Percentiles rank a stretch among this genome's conserved stretches.
Conservation (phyloP, 1,140 invertebrate species). For the Eulimnadia texana region DNA sequence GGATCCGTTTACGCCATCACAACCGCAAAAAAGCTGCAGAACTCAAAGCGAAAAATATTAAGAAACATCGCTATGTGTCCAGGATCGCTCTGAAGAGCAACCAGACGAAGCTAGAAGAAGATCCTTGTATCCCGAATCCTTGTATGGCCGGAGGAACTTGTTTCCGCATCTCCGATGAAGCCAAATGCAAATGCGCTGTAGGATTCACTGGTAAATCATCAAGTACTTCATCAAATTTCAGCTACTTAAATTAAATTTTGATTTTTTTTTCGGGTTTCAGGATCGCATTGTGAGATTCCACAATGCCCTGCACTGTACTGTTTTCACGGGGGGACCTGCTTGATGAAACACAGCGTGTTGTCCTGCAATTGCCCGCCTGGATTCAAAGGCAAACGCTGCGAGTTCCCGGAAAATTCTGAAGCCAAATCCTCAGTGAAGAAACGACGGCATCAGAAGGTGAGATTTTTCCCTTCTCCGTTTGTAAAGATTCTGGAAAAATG, state of each 20-base stretch:
- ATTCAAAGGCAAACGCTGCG: neutral
- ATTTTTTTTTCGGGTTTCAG: too few relatives aligned
- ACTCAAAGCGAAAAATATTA: neutral
- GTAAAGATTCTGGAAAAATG: too few relatives aligned
- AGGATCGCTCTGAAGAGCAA: neutral
- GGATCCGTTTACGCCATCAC: neutral
- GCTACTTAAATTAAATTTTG: too few relatives aligned
- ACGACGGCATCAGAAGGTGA: neutral
- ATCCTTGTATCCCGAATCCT: slow-evolving; percentile 13
- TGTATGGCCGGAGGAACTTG: slow-evolving; percentile 13
- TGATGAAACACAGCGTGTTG: neutral
- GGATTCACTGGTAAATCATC: slow-evolving; percentile 6
- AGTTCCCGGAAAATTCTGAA: neutral
- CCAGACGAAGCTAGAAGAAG: neutral
- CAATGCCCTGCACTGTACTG: slow-evolving; percentile 7
- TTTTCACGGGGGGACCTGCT: slow-evolving; percentile 10
- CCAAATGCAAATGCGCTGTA: neutral
- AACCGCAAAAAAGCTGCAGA: slow-evolving; percentile 4
- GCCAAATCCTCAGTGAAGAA: neutral
- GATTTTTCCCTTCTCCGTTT: too few relatives aligned
- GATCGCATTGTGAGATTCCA: slow-evolving; percentile 14
- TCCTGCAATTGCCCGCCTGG: slow-evolving; percentile 7
- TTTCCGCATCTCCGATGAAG: neutral
- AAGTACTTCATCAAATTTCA: neutral
- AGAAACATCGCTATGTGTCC: neutral